Evolutionary conservation across 2,113 vertebrate genomes (phyloP).

Genomic region (Laterallus jamaicensis): DNA sequence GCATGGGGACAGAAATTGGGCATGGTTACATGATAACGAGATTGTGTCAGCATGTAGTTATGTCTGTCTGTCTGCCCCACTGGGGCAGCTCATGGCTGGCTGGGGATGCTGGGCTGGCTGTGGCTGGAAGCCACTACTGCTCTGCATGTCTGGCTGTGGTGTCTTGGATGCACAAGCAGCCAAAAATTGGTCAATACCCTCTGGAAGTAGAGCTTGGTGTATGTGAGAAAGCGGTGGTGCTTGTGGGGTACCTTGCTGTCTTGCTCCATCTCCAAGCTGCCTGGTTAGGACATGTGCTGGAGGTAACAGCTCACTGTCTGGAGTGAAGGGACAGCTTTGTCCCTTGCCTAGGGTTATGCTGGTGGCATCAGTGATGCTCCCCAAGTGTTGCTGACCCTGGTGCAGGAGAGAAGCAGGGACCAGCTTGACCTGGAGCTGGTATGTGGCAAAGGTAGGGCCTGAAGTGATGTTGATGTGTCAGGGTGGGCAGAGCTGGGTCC

Average conservation of each 20-base stretch:
- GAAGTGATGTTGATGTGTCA: accelerated
- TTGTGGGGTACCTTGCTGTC: background rate
- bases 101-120: background rate
- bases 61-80: background rate
- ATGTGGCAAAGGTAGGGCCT: background rate
- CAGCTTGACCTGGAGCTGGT: background rate
- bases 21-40: conserved; percentile 14
- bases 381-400: background rate
- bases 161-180: background rate
- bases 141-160: background rate
- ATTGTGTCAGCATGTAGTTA: conserved; percentile 55
- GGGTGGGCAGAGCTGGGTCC: background rate
- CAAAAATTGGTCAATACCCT: background rate
- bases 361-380: background rate
- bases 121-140: background rate
- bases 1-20: background rate
- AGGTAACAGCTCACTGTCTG: accelerated
- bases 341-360: background rate
- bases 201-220: background rate
- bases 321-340: background rate
- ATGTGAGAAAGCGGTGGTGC: background rate
- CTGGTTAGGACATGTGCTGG: background rate
- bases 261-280: background rate
- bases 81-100: accelerated
- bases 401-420: background rate